Base-by-base conservation (phyloP, 2,888 invertebrate species). In the Agrochola macilenta region DNA sequence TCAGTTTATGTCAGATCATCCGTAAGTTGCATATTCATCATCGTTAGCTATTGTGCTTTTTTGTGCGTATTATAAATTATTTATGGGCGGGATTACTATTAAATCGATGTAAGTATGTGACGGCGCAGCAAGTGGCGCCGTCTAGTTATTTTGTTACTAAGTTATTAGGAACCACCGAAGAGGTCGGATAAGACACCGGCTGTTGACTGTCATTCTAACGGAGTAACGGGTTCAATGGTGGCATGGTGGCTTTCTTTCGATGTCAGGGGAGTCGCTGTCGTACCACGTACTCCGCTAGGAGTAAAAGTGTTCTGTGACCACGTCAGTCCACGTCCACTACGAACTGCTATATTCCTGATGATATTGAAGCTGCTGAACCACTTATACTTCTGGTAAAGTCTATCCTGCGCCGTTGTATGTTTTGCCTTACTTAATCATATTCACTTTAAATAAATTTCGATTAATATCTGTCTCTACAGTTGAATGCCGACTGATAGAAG, bases 1-100 rank as follows among this genome's bases (percentile, higher is more conserved):
- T 12, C 0, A 7, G 14, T 65, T 30, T 35, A 23, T 69, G 63
- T 75, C 43, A 30, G 43, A 8, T 69, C 26, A 54, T 60, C 26
- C 5, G 63, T 54, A n/a, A n/a, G 3, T 65, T 65, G 30, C 23
- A 12, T 30, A 46, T 61, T 39, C 46, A 76, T 82, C 39, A 52
- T 63, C 52, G 23, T 54, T 60, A 43, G 49, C 43, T 81, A 63
- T 26, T 63, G 39, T 43, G 43, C 5, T 30, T 64, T 46, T 52
- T 17, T 75, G 49, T 75, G 54, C 8, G 23, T 5, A 39, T 52
- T 12, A 9, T 52, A n/a, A 57, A 57, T 64, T 39, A 5, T 26
- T 64, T 65, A 43, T 58, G 14, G 63, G 14, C n/a, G 43, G 20
- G 30, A 11, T 35, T 20, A 1, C 52, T 49, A 49, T 49, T 57